Conservation (phyloP, 2,113 vertebrate species). For the Aphelocoma coerulescens region DNA sequence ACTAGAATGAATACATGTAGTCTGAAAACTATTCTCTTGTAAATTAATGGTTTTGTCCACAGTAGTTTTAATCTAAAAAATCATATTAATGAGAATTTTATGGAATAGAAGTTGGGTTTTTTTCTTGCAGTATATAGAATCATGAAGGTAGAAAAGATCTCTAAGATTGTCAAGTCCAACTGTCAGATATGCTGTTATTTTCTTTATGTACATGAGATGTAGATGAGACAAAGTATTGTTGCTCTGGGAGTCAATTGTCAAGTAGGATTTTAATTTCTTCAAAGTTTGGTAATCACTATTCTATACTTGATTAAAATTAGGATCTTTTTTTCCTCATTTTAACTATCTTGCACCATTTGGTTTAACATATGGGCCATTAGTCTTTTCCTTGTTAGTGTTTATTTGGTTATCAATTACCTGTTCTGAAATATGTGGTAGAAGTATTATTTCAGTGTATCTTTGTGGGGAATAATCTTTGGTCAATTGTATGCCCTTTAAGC, state of each 20-base stretch:
- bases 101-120: background rate
- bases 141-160: background rate
- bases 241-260: background rate
- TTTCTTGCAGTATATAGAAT: background rate
- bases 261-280: background rate
- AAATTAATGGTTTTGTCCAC: background rate
- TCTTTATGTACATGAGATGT: background rate
- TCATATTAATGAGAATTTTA: background rate
- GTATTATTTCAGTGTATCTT: background rate
- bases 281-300: background rate
- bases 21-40: background rate
- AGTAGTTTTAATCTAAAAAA: background rate
- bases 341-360: background rate
- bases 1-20: background rate
- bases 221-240: background rate
- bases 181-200: background rate
- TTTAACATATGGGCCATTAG: background rate
- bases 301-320: background rate
- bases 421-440: background rate
- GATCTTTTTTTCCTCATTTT: background rate
- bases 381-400: background rate
- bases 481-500: background rate
- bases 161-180: background rate
- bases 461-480: background rate
- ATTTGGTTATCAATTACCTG: background rate